phyloP scores from a whole-genome alignment of 2,113 vertebrate genomes.

The Alaudala cheleensis region DNA sequence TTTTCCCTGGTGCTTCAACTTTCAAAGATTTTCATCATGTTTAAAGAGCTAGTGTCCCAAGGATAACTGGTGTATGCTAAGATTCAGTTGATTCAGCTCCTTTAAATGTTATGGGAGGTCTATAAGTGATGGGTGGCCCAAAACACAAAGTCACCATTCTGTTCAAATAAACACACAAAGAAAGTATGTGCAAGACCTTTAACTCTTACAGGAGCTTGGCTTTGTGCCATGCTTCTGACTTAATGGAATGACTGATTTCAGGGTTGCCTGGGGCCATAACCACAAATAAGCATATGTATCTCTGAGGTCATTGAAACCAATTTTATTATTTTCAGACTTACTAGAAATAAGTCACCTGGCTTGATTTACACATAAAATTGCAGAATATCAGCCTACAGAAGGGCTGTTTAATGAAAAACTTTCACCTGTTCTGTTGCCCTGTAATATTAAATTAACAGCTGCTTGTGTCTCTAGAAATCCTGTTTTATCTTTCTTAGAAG shows the following conservation, averaged over 20 bases:
- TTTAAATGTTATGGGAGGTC: constrained; percentile 32
- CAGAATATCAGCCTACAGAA: neutral
- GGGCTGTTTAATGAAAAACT: constrained; percentile 7
- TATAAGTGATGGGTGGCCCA: constrained; percentile 45
- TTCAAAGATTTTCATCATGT: neutral
- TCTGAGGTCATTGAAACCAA: constrained; percentile 33
- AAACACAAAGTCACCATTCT: constrained; percentile 31
- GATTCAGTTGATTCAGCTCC: neutral
- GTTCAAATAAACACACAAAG: constrained; percentile 36
- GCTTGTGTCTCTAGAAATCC: neutral
- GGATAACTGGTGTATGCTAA: neutral
- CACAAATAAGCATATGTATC: constrained; percentile 18
- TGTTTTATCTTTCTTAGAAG: neutral
- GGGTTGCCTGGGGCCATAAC: constrained; percentile 29
- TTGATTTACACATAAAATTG: constrained; percentile 3
- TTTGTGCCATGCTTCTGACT: constrained; percentile 8
- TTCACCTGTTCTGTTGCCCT: neutral
- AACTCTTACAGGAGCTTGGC: constrained; percentile 40
- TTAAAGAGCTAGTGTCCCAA: neutral
- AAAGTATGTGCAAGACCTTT: constrained; percentile 50
- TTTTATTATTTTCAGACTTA: constrained; percentile 39
- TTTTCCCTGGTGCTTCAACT: neutral
- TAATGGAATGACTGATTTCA: constrained; percentile 21
- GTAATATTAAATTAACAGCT: neutral
- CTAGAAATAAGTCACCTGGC: constrained; percentile 22